Evolutionary conservation across 2,113 vertebrate genomes (phyloP).

Genomic region (Rhinogobius similis): DNA sequence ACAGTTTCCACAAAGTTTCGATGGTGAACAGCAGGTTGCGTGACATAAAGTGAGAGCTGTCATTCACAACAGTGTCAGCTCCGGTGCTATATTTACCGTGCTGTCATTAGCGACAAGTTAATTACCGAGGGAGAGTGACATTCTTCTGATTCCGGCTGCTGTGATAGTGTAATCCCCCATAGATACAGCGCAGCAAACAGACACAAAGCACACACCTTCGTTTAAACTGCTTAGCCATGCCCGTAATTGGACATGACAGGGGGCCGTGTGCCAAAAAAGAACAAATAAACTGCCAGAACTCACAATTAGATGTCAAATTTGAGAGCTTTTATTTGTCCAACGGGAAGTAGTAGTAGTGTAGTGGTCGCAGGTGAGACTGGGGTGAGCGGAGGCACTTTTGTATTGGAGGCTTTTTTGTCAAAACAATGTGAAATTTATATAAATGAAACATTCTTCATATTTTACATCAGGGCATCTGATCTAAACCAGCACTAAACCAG

Average conservation of each 20-base stretch:
- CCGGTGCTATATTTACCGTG: slow-evolving; percentile 17
- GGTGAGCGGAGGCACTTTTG: too few relatives aligned
- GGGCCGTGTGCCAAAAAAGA: background rate
- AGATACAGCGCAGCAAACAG: too few relatives aligned
- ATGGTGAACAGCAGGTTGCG: slow-evolving; percentile 9
- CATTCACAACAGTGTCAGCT: slow-evolving; percentile 2
- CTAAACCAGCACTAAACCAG: too few relatives aligned
- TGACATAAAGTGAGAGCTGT: background rate
- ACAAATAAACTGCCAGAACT: background rate
- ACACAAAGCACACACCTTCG: slow-evolving; percentile 27
- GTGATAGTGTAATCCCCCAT: slow-evolving; percentile 11
- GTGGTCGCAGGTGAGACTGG: too few relatives aligned
- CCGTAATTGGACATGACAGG: slow-evolving; percentile 35
- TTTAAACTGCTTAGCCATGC: slow-evolving; percentile 37
- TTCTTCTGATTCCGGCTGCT: slow-evolving; percentile 34
- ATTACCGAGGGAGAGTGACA: slow-evolving; percentile 15
- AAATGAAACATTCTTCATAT: too few relatives aligned
- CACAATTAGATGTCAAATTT: slow-evolving; percentile 10
- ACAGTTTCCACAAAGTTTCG: background rate
- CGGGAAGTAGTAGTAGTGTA: too few relatives aligned
- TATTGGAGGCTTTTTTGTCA: too few relatives aligned
- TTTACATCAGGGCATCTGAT: too few relatives aligned
- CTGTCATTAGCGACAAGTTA: slow-evolving; percentile 35
- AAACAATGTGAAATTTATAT: too few relatives aligned
- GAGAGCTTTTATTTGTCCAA: too few relatives aligned